Conservation (phyloP, 1,140 invertebrate genomes). For the Phocides pigmalion region DNA sequence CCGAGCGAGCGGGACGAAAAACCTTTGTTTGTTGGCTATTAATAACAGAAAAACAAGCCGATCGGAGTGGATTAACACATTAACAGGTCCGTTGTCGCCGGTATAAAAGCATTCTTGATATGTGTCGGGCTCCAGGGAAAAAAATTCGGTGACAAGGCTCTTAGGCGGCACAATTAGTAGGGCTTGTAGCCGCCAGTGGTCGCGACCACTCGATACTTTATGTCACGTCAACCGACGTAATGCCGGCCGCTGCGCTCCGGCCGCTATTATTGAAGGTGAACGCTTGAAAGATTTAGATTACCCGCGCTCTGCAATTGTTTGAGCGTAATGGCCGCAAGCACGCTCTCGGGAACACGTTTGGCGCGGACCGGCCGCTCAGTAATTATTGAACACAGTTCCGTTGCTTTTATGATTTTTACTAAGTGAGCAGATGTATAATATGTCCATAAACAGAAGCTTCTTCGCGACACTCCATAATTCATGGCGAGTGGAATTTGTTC, state of each 20-base stretch:
- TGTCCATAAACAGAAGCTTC: background rate
- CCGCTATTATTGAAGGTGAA: background rate
- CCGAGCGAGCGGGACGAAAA: constrained; percentile 42
- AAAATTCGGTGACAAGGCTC: constrained; percentile 63
- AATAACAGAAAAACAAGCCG: constrained; percentile 71
- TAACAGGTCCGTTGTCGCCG: constrained; percentile 67
- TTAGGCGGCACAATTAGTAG: constrained; percentile 58
- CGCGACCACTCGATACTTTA: constrained; percentile 32
- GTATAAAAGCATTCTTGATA: constrained; percentile 75
- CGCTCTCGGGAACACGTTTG: constrained; percentile 2
- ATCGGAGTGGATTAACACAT: constrained; percentile 79
- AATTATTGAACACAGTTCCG: background rate
- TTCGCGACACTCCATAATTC: too few species aligned
- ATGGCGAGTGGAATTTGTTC: too few species aligned
- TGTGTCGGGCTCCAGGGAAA: constrained; percentile 52
- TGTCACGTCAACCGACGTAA: constrained; percentile 27
- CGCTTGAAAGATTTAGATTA: constrained; percentile 14
- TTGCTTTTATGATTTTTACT: background rate
- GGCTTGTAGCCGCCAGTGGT: constrained; percentile 36
- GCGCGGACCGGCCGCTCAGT: background rate
- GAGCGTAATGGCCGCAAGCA: constrained; percentile 8
- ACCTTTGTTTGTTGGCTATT: constrained; percentile 66
- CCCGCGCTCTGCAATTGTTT: constrained; percentile 9
- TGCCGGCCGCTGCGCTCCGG: background rate
- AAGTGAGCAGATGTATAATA: constrained; percentile 5